Base-by-base conservation (phyloP, 2,113 vertebrate genomes). In the Struthio camelus region DNA sequence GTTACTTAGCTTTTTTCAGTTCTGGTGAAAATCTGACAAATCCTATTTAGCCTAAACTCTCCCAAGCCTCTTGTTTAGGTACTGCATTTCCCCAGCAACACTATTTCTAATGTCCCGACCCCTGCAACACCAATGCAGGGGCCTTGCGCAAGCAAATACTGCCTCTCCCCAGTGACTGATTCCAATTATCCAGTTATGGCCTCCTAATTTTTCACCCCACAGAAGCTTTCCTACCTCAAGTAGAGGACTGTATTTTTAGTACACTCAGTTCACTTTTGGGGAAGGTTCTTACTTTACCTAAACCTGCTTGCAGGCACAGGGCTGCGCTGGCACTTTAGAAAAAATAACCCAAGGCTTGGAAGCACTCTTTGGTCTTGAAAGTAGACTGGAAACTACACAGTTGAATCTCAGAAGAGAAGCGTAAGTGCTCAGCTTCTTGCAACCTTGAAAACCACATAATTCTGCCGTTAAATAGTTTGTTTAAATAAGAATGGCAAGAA, bases 401-500 rank as follows among this genome's bases (percentile, higher is more conserved):
- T 1, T 24, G 78, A 87, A 67, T 15, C 46, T 81, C 54, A 69
- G 6, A 38, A 62, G 65, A 79, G 44, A 7, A 3, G 64, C 0
- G 15, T 20, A 82, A 93, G 62, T 48, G 84, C 79, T 88, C 50
- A 30, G 84, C 50, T 73, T 76, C 95, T 56, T 1, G 3, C 66
- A 90, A 67, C 92, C 92, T 83, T 59, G 46, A 76, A 93, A 79
- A 77, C 81, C 84, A 85, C 89, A 88, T 16, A 44, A 77, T 89
- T 86, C 90, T 92, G 84, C 92, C 84, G 92, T 72, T 83, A 66
- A 93, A 80, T 24, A 14, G 66, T 91, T 95, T 96, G 93, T 91
- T 97, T 93, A 83, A 96, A 66, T 30, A 69, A 84, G 93, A 87
- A 94, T 70, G 81, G 90, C 88, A 96, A 81, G 88, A 87, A 91